Conservation (phyloP, 2,888 invertebrate genomes). For the Drosophila parthenogenetica region DNA sequence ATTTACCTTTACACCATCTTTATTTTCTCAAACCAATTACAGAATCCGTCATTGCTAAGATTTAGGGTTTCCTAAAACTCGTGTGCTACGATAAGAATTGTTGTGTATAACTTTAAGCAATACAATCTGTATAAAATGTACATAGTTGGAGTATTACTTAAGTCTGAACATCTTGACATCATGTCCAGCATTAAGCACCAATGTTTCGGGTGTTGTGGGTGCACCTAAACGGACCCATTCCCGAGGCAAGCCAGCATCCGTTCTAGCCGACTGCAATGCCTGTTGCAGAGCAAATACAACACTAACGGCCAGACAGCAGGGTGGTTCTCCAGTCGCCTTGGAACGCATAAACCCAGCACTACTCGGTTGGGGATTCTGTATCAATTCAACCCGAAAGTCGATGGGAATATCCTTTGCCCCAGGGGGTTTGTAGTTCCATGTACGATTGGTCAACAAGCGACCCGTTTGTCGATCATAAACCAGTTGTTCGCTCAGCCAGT, state of each 20-base stretch:
- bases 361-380: slow-evolving; percentile 87
- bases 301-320: slow-evolving; percentile 86
- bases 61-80: neutral
- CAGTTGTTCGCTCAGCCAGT: slow-evolving; percentile 90
- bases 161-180: slow-evolving; percentile 55
- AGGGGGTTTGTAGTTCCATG: slow-evolving; percentile 93
- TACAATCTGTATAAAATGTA: neutral
- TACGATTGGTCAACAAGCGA: slow-evolving; percentile 89
- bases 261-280: slow-evolving; percentile 89
- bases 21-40: neutral
- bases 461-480: slow-evolving; percentile 88
- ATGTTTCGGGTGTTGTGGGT: slow-evolving; percentile 82
- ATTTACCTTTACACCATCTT: neutral
- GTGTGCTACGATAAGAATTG: neutral
- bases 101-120: no score
- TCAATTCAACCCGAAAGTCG: slow-evolving; percentile 90
- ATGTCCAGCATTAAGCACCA: slow-evolving; percentile 78
- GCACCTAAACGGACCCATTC: slow-evolving; percentile 82
- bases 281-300: slow-evolving; percentile 89
- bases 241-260: slow-evolving; percentile 87
- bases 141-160: slow-evolving; percentile 30
- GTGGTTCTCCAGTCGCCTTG: slow-evolving; percentile 90
- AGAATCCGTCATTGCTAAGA: neutral
- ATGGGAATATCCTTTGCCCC: slow-evolving; percentile 92
- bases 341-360: slow-evolving; percentile 89